phyloP scores from a whole-genome alignment of 2,113 vertebrate genomes.

The Corynorhinus townsendii region DNA sequence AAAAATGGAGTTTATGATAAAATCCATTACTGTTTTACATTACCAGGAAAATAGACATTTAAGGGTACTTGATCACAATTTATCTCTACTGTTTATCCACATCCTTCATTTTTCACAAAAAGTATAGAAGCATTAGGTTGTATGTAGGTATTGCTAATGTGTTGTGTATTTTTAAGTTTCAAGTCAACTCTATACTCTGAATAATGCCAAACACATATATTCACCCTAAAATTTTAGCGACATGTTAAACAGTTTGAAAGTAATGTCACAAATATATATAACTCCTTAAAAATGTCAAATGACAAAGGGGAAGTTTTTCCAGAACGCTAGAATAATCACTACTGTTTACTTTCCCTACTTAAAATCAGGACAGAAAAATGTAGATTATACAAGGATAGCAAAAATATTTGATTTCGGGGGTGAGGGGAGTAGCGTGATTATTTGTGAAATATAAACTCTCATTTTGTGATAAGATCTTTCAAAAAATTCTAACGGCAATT shows the following conservation, averaged over 20 bases:
- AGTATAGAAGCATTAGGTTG: neutral
- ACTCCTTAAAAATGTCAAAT: neutral
- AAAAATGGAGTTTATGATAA: neutral
- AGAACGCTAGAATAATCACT: neutral
- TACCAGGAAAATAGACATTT: neutral
- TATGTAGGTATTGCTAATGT: neutral
- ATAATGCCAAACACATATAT: neutral
- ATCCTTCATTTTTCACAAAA: neutral
- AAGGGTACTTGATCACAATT: neutral
- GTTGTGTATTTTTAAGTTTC: neutral
- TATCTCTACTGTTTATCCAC: neutral
- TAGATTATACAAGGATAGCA: neutral
- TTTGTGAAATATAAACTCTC: neutral
- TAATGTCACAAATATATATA: neutral
- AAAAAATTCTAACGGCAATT: neutral
- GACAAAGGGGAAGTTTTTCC: neutral
- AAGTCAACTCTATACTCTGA: neutral
- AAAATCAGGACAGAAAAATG: neutral
- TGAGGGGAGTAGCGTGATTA: neutral
- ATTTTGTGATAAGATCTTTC: neutral
- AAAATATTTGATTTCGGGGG: neutral
- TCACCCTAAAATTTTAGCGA: neutral
- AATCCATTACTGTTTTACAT: neutral
- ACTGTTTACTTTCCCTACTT: neutral
- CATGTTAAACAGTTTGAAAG: neutral